Base-by-base conservation (phyloP, 1,140 invertebrate species). In the Eupeodes corollae region DNA sequence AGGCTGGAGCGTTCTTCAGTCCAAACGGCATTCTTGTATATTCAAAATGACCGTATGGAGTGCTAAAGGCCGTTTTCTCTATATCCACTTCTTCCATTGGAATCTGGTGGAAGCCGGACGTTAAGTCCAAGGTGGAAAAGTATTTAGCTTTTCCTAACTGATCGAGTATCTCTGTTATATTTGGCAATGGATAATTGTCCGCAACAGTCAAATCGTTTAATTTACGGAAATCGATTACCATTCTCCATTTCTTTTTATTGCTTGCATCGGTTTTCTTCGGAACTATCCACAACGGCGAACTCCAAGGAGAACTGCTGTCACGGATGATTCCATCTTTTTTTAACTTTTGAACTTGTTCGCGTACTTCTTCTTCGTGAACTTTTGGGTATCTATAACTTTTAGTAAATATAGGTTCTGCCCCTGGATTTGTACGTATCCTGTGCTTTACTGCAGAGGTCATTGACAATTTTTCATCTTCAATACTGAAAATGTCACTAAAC, bases 61-160 rank as follows among this genome's bases (percentile, higher is more conserved):
- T 57, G 5, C 50, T 52, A 55, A 77, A 76, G 0, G 71, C 72
- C 0, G 73, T 77, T 59, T 75, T 76, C 9, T 62, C 50, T 9
- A 53, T 62, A 40, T 62, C 58, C 0, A 47, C 32, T 21, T 50
- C 35, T 5, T 68, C 56, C 3, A 79, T 56, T 43, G 61, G 51
- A 6, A 78, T 64, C 57, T 80, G 74, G 54, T 71, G 71, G 52
- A 71, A 77, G 5, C 74, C 75, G 26, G 54, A 56, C 2, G 56
- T 56, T 6, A 73, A 47, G 59, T 77, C 72, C n/a, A 76, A 37
- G 1, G 64, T 65, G 6, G 62, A 54, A 47, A 75, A 75, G 47
- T 66, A 70, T 26, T 63, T 62, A 19, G 61, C 56, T 41, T 69
- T 67, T 10, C 59, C 56, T 41, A 76, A 50, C 49, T 63, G 62